Evolutionary conservation across 1,140 invertebrate genomes (phyloP), one percentile per base, ranked within the genome.

Genomic region (Ptiloglossa arizonensis): DNA sequence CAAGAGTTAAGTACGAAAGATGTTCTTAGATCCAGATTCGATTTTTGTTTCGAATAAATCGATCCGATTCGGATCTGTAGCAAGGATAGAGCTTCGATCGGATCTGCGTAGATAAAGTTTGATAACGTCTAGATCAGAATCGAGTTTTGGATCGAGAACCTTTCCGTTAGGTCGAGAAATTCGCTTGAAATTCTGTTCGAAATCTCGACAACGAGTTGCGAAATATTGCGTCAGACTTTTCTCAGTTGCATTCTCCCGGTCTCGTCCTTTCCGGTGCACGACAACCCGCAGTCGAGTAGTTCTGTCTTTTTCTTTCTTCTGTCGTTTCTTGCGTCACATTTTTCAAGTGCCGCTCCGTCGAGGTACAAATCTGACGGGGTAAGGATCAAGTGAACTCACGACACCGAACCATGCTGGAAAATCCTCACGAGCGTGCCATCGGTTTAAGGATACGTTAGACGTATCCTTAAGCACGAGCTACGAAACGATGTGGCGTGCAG

Each of bases 401-500:
- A 64, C 57, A 35, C 38, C n/a, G 19, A 54, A 60, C 62, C 48
- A 79, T 84, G 67, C 50, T 56, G 70, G 54, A 85, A 85, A 85
- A 84, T 85, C 82, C 73, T 85, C 83, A 84, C 83, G 83, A 79
- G 60, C 79, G 44, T 56, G 67, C 83, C 79, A 85, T 85, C 79
- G 83, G 68, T 85, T 71, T 73, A 38, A 27, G 73, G 77, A 84
- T 85, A 77, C 62, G 46, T 32, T 38, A 69, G 11, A 38, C 73
- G 56, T 50, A 60, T 81, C 48, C 44, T 52, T 62, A 44, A 56
- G 60, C 71, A 19, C 35, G 27, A 46, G 38, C 75, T 70, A 32
- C 54, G 63, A 73, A 83, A 82, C 64, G 67, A 63, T 64, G 57
- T 44, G 66, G 69, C 81, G 35, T 73, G 74, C 79, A 63, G 56